phyloP scores from a whole-genome alignment of 2,113 vertebrate species.

The Limnothrissa miodon region DNA sequence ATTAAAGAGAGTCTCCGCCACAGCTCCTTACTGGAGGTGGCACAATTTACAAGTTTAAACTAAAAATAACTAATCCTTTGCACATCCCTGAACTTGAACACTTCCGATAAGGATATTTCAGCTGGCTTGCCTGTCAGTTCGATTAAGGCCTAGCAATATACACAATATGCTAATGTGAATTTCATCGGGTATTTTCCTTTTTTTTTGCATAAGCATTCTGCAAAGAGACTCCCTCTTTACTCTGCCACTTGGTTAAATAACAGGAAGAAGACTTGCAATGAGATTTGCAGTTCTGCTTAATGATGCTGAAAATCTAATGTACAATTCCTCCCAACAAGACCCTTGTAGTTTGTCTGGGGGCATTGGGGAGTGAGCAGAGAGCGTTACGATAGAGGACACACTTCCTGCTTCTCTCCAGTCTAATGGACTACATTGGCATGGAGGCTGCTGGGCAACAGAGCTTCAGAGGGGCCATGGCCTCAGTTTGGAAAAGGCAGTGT shows the following conservation, averaged over 20 bases:
- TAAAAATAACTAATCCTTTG: slow-evolving; percentile 12
- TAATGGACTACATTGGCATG: background rate
- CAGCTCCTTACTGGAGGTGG: background rate
- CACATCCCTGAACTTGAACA: background rate
- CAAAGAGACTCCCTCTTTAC: background rate
- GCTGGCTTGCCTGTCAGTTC: slow-evolving; percentile 11
- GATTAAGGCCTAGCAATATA: background rate
- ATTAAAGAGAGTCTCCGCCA: background rate
- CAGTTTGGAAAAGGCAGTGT: background rate
- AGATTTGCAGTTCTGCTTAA: background rate
- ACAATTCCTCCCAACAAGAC: background rate
- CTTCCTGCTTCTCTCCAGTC: background rate
- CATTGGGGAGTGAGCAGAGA: background rate
- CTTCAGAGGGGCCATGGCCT: background rate
- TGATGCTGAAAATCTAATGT: slow-evolving; percentile 18
- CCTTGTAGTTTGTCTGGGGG: background rate
- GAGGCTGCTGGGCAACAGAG: background rate
- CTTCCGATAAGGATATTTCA: slow-evolving; percentile 1
- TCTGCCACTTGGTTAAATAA: slow-evolving; percentile 1
- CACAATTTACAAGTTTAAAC: background rate
- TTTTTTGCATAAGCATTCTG: background rate
- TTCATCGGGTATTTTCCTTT: background rate
- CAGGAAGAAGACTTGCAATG: background rate
- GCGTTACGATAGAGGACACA: background rate
- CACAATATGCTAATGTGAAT: slow-evolving; percentile 7